These are phyloP conservation scores for Lagopus muta DNA, from an alignment of 2,113 vertebrate genomes.

Conservation along the genomic window DNA sequence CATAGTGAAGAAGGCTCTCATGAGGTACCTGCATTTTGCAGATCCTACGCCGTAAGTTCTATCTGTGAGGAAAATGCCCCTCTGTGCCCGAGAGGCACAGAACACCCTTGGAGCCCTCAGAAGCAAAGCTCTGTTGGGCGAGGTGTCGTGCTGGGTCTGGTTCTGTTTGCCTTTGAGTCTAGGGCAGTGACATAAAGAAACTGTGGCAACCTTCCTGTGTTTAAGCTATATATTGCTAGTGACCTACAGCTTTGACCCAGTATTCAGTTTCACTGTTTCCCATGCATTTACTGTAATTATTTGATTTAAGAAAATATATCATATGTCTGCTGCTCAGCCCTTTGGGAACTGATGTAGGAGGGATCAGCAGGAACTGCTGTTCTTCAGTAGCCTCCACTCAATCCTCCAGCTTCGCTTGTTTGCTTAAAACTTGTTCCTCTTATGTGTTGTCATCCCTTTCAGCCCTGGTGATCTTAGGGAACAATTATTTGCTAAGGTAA, in stretches of 20 bases:
- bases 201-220: constrained; percentile 8
- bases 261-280: constrained; percentile 52
- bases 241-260: constrained; percentile 58
- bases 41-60: background rate
- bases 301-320: constrained; percentile 65
- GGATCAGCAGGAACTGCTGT: constrained; percentile 55
- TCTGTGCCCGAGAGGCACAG: background rate
- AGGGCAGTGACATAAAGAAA: background rate
- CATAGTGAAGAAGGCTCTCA: background rate
- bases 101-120: background rate
- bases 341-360: constrained; percentile 38
- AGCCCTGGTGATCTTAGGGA: constrained; percentile 24
- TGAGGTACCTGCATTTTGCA: background rate
- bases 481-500: constrained; percentile 43
- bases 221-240: constrained; percentile 45
- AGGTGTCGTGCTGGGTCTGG: fast-evolving
- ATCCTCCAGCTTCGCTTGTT: constrained; percentile 11
- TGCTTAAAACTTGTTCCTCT: constrained; percentile 52
- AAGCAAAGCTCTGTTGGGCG: background rate
- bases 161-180: background rate
- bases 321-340: constrained; percentile 38
- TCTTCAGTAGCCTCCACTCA: constrained; percentile 40
- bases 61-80: background rate
- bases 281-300: constrained; percentile 67
- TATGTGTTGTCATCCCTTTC: constrained; percentile 41